Percentiles rank a stretch among this genome's conserved stretches.
These are phyloP conservation scores for Diorhabda elongata DNA, from an alignment of 1,140 invertebrate species.

Conservation along the genomic window DNA sequence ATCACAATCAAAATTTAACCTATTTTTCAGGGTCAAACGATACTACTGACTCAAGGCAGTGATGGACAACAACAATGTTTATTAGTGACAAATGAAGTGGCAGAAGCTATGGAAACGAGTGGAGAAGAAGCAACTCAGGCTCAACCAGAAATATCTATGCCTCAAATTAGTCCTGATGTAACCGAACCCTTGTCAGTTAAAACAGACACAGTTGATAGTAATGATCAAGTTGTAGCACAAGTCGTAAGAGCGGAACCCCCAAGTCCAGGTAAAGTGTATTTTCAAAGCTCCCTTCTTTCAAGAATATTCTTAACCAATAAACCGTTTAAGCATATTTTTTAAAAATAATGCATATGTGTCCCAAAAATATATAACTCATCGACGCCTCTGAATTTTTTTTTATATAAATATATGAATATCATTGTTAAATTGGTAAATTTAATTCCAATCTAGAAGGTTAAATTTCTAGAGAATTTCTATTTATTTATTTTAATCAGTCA, in stretches of 20 bases:
- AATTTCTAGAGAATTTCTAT: no score
- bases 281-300: no score
- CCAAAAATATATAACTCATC: no score
- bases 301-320: no score
- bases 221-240: conserved; percentile 73
- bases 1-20: conserved; percentile 39
- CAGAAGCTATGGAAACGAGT: conserved; percentile 49
- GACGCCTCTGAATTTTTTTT: no score
- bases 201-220: conserved; percentile 42
- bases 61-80: conserved; percentile 67
- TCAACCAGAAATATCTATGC: conserved; percentile 18
- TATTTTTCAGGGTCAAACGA: conserved; percentile 56
- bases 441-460: no score
- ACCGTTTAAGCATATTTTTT: no score
- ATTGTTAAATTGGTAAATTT: no score
- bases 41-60: conserved; percentile 60
- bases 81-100: conserved; percentile 61
- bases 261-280: conserved; percentile 59
- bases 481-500: no score
- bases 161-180: conserved; percentile 15
- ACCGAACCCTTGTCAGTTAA: conserved; percentile 30
- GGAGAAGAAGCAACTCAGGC: conserved; percentile 24
- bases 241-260: conserved; percentile 75
- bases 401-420: no score
- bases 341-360: no score